These are phyloP conservation scores for Chinchilla lanigera DNA, from an alignment of 2,113 vertebrate genomes.

Conservation along the genomic window DNA sequence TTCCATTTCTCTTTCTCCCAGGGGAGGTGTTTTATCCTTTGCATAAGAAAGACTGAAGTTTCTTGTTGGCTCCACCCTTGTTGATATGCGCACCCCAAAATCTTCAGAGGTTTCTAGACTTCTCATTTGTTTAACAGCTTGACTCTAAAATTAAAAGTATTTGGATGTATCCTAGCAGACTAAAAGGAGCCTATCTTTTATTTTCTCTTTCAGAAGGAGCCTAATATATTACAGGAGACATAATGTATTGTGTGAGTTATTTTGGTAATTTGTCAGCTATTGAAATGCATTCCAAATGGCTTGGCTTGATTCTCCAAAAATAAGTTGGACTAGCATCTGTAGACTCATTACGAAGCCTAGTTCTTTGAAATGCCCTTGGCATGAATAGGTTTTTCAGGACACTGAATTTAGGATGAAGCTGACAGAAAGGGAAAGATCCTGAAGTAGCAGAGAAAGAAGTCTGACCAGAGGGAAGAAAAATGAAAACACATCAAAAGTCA, in stretches of 20 bases:
- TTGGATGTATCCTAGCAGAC: slow-evolving; percentile 45
- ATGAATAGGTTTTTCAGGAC: neutral
- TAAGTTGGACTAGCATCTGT: neutral
- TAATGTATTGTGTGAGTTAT: slow-evolving; percentile 14
- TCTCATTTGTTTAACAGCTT: slow-evolving; percentile 62
- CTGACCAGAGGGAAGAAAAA: neutral
- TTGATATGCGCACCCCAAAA: neutral
- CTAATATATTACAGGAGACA: slow-evolving; percentile 28
- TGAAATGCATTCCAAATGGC: slow-evolving; percentile 59
- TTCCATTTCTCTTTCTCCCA: neutral
- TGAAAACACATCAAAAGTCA: neutral
- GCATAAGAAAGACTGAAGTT: neutral
- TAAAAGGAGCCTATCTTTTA: slow-evolving; percentile 54
- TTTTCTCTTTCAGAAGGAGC: slow-evolving; percentile 41
- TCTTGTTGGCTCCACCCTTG: slow-evolving; percentile 63
- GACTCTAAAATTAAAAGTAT: slow-evolving; percentile 65
- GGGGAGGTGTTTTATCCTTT: neutral
- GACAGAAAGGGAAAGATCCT: neutral
- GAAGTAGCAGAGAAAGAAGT: neutral
- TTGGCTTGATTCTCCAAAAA: slow-evolving; percentile 62
- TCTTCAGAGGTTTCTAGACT: neutral
- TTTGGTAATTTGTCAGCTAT: slow-evolving; percentile 57
- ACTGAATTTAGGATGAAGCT: neutral
- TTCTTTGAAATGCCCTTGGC: neutral
- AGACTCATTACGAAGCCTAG: neutral